A percentile compares a stretch with the other conserved stretches of the same genome.
Evolutionary conservation across 1,140 invertebrate species (phyloP).

Genomic region (Andricus grossulariae): DNA sequence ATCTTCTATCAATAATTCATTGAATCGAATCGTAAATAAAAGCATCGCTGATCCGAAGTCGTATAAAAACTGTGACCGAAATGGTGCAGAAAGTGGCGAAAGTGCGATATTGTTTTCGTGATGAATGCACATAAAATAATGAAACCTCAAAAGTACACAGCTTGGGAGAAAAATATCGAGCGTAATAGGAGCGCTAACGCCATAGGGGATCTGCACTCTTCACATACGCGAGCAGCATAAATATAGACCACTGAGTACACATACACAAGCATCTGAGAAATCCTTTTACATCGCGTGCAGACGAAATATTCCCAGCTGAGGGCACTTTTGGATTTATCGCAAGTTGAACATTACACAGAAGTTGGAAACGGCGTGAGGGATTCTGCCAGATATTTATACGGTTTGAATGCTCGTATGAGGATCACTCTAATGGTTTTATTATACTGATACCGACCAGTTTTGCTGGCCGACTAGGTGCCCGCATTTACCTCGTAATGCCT

Average conservation of each 20-base stretch:
- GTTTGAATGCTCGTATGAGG: slow-evolving; percentile 66
- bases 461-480: slow-evolving; percentile 54
- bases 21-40: slow-evolving; percentile 45
- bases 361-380: slow-evolving; percentile 73
- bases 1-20: slow-evolving; percentile 58
- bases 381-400: slow-evolving; percentile 71
- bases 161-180: slow-evolving; percentile 65
- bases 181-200: slow-evolving; percentile 69
- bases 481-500: slow-evolving; percentile 55
- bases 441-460: slow-evolving; percentile 60
- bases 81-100: slow-evolving; percentile 48
- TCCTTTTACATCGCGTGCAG: slow-evolving; percentile 34
- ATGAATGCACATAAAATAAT: slow-evolving; percentile 73
- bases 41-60: slow-evolving; percentile 35
- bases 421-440: slow-evolving; percentile 68
- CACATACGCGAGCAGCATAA: slow-evolving; percentile 53
- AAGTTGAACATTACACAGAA: slow-evolving; percentile 72
- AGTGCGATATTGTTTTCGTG: slow-evolving; percentile 67
- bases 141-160: slow-evolving; percentile 66
- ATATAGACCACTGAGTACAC: slow-evolving; percentile 52
- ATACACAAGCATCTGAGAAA: not conserved
- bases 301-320: slow-evolving; percentile 55
- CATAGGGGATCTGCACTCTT: slow-evolving; percentile 63
- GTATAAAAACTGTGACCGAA: slow-evolving; percentile 40
- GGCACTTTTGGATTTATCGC: slow-evolving; percentile 70